These are phyloP conservation scores for Scaptomyza montana DNA, from an alignment of 1,140 invertebrate genomes.

Conservation along the genomic window DNA sequence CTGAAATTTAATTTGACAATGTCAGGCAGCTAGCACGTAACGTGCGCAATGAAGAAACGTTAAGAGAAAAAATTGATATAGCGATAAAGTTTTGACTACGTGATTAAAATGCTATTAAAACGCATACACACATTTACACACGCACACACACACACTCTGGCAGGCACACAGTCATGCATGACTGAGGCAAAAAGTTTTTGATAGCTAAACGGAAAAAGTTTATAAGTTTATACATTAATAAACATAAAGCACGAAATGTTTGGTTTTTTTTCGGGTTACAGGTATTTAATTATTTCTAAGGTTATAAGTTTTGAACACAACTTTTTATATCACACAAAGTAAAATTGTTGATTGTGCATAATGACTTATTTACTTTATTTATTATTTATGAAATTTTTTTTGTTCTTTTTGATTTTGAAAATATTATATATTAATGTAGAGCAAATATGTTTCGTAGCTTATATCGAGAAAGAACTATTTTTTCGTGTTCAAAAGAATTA, in stretches of 20 bases:
- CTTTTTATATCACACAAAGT: no score
- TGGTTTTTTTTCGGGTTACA: background rate
- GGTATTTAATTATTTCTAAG: background rate
- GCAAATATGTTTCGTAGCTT: no score
- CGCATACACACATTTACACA: background rate
- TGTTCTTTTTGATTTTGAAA: no score
- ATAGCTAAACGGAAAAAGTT: slow-evolving; percentile 16
- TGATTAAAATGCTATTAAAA: slow-evolving; percentile 32
- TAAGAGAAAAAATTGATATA: slow-evolving; percentile 24
- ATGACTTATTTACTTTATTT: no score
- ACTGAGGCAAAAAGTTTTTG: slow-evolving; percentile 10
- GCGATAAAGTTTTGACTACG: slow-evolving; percentile 41
- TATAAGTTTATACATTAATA: slow-evolving; percentile 10
- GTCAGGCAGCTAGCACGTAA: slow-evolving; percentile 17
- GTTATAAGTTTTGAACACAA: background rate
- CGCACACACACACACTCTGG: background rate
- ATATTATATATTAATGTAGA: no score
- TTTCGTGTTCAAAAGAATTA: no score
- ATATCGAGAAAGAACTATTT: no score
- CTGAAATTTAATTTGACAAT: slow-evolving; percentile 50
- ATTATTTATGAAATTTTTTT: no score
- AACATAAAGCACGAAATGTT: background rate
- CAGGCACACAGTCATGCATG: background rate
- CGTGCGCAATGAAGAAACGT: slow-evolving; percentile 7
- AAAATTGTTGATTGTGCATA: no score